Conservation (phyloP, 2,888 invertebrate species). For the Gymnoscelis rufifasciata region DNA sequence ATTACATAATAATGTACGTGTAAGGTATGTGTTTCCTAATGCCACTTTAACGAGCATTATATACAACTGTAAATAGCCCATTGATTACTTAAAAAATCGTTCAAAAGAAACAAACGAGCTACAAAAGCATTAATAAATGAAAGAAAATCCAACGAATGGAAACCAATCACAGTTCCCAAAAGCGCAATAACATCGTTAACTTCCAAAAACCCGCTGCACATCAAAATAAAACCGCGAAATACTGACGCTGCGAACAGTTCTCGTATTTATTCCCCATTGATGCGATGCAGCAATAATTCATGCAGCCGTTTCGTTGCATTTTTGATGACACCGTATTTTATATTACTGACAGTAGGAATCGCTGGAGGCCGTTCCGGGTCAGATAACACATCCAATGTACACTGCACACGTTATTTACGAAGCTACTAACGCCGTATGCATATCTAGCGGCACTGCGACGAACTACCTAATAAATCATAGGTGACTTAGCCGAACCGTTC, state of each 20-base stretch:
- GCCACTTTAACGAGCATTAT: no score
- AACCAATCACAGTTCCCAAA: constrained; percentile 5
- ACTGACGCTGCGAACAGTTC: constrained; percentile 23
- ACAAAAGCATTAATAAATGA: not conserved
- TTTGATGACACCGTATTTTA: constrained; percentile 52
- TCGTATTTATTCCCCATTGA: constrained; percentile 43
- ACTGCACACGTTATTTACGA: constrained; percentile 33
- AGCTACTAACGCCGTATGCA: constrained; percentile 24
- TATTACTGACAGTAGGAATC: constrained; percentile 42
- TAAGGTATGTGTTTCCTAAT: no score
- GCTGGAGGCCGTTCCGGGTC: constrained; percentile 31
- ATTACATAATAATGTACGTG: no score
- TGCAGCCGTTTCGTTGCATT: constrained; percentile 49
- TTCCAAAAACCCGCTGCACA: constrained; percentile 7
- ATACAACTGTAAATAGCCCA: no score
- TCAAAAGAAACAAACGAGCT: no score
- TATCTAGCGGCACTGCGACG: constrained; percentile 11
- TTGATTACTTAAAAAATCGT: no score
- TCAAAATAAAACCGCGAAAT: constrained; percentile 22
- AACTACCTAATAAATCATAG: constrained; percentile 11
- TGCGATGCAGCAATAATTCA: constrained; percentile 40
- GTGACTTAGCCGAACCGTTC: not conserved
- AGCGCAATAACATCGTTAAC: constrained; percentile 12
- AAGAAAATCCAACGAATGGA: not conserved
- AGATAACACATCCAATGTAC: constrained; percentile 37